Evolutionary conservation across 2,888 invertebrate genomes (phyloP).

Genomic region (Melikaiella ostensackeni): DNA sequence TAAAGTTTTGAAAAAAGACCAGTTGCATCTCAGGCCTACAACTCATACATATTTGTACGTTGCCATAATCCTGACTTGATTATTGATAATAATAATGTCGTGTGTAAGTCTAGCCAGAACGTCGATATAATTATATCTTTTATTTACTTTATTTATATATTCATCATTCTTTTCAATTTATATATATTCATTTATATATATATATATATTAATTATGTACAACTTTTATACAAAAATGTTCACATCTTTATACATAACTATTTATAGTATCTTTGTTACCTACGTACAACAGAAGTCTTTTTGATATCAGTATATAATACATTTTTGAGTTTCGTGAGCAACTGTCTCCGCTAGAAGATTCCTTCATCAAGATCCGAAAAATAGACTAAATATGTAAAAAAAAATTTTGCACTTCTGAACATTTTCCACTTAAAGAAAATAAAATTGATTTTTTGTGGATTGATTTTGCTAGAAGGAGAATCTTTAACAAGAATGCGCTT

Average conservation of each 20-base stretch:
- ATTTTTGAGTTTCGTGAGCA: conserved; percentile 65
- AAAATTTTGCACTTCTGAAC: neutral
- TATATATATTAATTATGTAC: conserved; percentile 74
- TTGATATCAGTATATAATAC: conserved; percentile 67
- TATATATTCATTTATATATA: conserved; percentile 57
- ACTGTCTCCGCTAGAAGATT: conserved; percentile 57
- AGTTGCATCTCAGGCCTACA: conserved; percentile 43
- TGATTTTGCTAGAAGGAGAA: conserved; percentile 51
- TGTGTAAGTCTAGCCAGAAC: conserved; percentile 58
- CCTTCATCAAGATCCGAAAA: conserved; percentile 50
- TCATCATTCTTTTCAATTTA: conserved; percentile 60
- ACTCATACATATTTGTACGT: neutral
- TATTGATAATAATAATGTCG: conserved; percentile 53
- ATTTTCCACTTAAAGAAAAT: neutral
- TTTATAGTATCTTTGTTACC: conserved; percentile 63
- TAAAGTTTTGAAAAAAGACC: conserved; percentile 55
- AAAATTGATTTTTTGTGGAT: neutral
- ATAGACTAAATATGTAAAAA: neutral
- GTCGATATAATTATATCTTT: conserved; percentile 60
- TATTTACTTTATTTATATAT: conserved; percentile 57
- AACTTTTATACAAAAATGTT: conserved; percentile 74
- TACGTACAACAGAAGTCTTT: conserved; percentile 61
- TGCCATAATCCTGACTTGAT: conserved; percentile 39
- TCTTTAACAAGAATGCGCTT: conserved; percentile 54
- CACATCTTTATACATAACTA: conserved; percentile 73